Evolutionary conservation across 1,140 invertebrate genomes (phyloP).

Genomic region (Trichonephila clavipes): DNA sequence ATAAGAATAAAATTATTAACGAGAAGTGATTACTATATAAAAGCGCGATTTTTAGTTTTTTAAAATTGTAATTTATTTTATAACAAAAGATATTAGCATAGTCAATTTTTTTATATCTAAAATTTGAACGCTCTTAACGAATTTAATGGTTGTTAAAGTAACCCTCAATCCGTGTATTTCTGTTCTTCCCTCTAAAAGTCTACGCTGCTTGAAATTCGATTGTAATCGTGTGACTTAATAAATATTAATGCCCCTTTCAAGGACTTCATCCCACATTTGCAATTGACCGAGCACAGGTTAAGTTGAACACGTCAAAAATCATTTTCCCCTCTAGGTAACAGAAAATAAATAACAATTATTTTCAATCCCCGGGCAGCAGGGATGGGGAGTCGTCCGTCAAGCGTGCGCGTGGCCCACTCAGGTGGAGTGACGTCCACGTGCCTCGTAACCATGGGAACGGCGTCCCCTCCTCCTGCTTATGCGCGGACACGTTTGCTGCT

Average conservation of each 20-base stretch:
- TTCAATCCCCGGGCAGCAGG: not conserved
- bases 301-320: constrained; percentile 24
- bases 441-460: constrained; percentile 59
- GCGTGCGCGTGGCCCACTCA: constrained; percentile 40
- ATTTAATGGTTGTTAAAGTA: no score
- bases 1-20: no score
- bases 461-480: constrained; percentile 52
- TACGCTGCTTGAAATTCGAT: not conserved
- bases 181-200: no score
- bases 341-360: not conserved
- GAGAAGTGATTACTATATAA: no score
- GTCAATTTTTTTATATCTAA: no score
- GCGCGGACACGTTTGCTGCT: constrained; percentile 38
- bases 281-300: not conserved
- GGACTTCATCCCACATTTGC: not conserved
- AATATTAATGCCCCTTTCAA: not conserved
- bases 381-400: not conserved
- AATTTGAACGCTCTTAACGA: no score
- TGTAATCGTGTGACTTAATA: not conserved
- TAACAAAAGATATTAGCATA: no score
- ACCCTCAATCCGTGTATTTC: no score
- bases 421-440: constrained; percentile 38
- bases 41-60: no score
- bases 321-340: not conserved
- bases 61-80: no score